Conservation (phyloP, 1,140 invertebrate species). For the Carcinoscorpius rotundicauda region DNA sequence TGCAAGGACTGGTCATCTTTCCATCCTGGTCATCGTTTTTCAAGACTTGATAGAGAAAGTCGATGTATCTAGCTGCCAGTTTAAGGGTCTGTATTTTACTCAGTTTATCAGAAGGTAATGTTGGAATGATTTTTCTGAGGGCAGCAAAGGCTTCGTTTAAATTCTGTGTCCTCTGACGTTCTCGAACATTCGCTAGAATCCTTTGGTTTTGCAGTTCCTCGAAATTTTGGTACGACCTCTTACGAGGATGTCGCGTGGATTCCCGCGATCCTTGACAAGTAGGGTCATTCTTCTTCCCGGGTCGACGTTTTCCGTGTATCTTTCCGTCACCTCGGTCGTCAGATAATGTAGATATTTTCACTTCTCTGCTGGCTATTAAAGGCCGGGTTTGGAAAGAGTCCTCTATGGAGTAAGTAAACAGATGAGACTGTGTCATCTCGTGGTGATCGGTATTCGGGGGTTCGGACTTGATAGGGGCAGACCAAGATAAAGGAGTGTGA, state of each 20-base stretch:
- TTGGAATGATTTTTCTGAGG: slow-evolving; percentile 88
- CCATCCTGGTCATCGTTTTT: slow-evolving; percentile 7
- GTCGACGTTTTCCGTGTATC: no score
- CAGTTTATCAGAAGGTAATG: slow-evolving; percentile 91
- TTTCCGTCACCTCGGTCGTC: no score
- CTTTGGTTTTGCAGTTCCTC: slow-evolving; percentile 30
- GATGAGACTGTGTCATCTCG: no score
- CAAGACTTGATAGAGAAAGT: slow-evolving; percentile 77
- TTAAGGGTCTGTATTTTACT: slow-evolving; percentile 97
- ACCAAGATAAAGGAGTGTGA: no score
- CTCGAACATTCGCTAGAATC: slow-evolving; percentile 88
- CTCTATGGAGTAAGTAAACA: no score
- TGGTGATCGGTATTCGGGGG: no score
- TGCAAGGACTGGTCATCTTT: slow-evolving; percentile 43
- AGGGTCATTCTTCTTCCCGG: no score
- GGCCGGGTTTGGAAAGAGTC: no score
- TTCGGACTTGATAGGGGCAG: no score
- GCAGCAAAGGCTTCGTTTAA: slow-evolving; percentile 91
- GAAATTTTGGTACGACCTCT: neutral
- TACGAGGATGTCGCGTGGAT: neutral
- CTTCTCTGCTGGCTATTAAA: no score
- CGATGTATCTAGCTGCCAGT: slow-evolving; percentile 83
- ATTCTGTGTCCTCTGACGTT: slow-evolving; percentile 86
- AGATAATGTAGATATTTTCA: no score
- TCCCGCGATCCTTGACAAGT: no score